A percentile compares a stretch with the other conserved stretches of the same genome.
phyloP scores from a whole-genome alignment of 2,888 invertebrate genomes.

The Cephalotes varians region DNA sequence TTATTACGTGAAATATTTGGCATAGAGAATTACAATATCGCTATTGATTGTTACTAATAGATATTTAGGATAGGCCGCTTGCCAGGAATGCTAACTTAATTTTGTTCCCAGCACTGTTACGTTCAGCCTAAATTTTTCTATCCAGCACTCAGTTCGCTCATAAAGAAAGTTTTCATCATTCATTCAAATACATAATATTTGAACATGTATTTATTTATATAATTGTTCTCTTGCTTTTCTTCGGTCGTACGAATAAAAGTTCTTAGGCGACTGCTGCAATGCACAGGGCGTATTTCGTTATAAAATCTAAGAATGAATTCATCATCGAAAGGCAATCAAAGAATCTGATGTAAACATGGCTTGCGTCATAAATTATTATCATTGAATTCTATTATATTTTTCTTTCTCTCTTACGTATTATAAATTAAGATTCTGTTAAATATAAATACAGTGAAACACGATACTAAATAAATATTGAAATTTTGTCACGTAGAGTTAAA shows the following conservation, averaged over 20 bases:
- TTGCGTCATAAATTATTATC: slow-evolving; percentile 15
- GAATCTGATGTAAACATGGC: not conserved
- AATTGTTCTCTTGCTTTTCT: slow-evolving; percentile 22
- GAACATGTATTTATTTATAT: slow-evolving; percentile 16
- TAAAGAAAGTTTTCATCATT: slow-evolving; percentile 25
- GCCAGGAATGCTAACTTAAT: slow-evolving; percentile 83
- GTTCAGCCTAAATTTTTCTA: slow-evolving; percentile 63
- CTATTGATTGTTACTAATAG: slow-evolving; percentile 65
- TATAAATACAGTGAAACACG: not conserved
- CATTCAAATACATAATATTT: slow-evolving; percentile 30
- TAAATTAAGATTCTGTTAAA: slow-evolving; percentile 26
- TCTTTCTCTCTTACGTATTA: not conserved
- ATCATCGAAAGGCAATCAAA: not conserved
- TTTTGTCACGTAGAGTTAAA: not conserved
- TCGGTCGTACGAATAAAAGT: slow-evolving; percentile 49
- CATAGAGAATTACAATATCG: slow-evolving; percentile 56
- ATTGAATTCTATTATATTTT: slow-evolving; percentile 17
- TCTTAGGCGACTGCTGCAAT: not conserved
- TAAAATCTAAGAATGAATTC: not conserved
- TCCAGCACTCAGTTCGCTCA: slow-evolving; percentile 64
- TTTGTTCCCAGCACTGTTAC: slow-evolving; percentile 78
- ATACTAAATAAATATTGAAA: not conserved
- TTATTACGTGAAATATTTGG: slow-evolving; percentile 62
- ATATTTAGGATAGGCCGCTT: slow-evolving; percentile 78
- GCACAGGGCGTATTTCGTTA: not conserved